Evolutionary conservation across 2,888 invertebrate species (phyloP), one percentile per base, ranked within the genome.

Genomic region (Habroteleia sp.): DNA sequence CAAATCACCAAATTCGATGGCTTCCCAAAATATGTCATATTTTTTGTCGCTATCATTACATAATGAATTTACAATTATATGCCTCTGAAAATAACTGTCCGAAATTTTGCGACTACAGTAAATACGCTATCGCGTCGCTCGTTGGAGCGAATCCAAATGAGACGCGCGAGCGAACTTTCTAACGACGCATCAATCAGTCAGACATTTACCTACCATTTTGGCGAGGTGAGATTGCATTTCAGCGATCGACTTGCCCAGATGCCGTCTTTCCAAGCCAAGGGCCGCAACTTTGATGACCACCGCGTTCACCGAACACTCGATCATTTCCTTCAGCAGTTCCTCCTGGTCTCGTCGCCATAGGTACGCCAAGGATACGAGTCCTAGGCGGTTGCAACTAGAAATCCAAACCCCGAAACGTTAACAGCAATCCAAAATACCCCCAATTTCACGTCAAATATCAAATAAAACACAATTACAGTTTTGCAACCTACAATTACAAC

Each of bases 311-410:
- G 94, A 93, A 87, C 95, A 95, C 81, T 93, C 93, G 85, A 99
- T 97, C 98, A 99, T 99, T 91, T 99, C 98, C 87, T 96, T 93
- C 66, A 99, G 90, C 77, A 99, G 90, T 89, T 97, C 96, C 84
- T 93, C 93, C 91, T 99, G 99, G 89, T 99, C 95, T 86, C 97
- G 91, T 89, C 96, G 93, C 99, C 99, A 99, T 79, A 99, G 91
- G 90, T 97, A 99, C 27, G 97, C 95, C 81, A 99, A 90, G 52
- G 97, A 94, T 79, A 94, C 92, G 83, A 99, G 91, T 83, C 94
- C 95, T 84, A 99, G 92, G 83, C 99, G 93, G 83, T 91, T 91
- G 90, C 99, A 99, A 66, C 96, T 97, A 89, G 74, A 90, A 71
- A 63, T 88, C 89, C 83, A 31, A 82, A 73, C 10, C n/a, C n/a